Evolutionary conservation across 2,113 vertebrate species (phyloP), one percentile per base, ranked within the genome.

Genomic region (Sturnus vulgaris): DNA sequence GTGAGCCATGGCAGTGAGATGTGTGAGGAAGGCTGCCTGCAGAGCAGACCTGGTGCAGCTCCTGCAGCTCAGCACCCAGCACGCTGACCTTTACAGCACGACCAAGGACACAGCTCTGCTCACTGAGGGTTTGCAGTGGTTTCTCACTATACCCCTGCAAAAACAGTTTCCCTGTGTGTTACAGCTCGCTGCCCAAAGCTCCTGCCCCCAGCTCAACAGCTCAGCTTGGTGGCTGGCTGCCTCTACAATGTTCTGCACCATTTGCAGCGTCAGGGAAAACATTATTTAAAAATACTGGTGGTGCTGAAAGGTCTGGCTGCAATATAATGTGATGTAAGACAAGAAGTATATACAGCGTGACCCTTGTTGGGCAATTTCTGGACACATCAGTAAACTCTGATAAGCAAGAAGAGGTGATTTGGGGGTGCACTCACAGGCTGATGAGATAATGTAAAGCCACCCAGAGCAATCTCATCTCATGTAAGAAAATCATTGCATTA

Each of bases 261-360:
- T 83, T 92, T 90, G 79, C 93, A 86, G 85, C 0, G 0, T 78
- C 76, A 78, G 69, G 79, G 72, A 78, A 95, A 92, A 75, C 4
- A 12, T 59, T 50, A 59, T 86, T 94, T 78, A 71, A 83, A 92
- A 88, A 86, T 76, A 84, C 0, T 42, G 0, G 68, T 0, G 0
- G 82, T 53, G 92, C 68, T 88, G 93, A 86, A 91, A 95, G 82
- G 81, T 42, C 37, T 72, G 57, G 35, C 60, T 90, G 88, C 60
- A 88, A 82, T 55, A 65, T 47, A 68, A 94, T 17, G 56, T 24
- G 49, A 40, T 73, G 18, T 47, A 56, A 81, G 82, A 68, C 71
- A 88, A 71, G 82, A 68, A 92, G 71, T 80, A 35, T 6, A 65
- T 21, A 52, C 18, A 95, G 55, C 63, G 66, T 1, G 11, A 66